These are phyloP conservation scores for Lumbricus terrestris DNA, from an alignment of 2,888 invertebrate species.

Conservation along the genomic window DNA sequence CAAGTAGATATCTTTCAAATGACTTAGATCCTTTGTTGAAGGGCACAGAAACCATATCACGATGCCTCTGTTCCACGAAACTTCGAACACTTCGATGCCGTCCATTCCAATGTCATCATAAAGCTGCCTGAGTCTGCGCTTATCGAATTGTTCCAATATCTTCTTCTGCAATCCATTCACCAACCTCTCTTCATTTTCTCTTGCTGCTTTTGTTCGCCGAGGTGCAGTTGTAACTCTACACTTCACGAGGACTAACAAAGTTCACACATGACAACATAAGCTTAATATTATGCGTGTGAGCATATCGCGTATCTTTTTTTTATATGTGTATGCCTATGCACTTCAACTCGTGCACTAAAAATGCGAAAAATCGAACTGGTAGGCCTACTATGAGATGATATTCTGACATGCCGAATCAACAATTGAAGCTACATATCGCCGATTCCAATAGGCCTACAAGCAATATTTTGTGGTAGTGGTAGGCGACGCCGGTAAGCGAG, in stretches of 20 bases:
- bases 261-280: too few relatives aligned
- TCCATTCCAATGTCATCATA: background rate
- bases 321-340: too few relatives aligned
- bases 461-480: too few relatives aligned
- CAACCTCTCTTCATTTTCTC: background rate
- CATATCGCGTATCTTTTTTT: too few relatives aligned
- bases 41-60: background rate
- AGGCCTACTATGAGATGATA: too few relatives aligned
- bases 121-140: background rate
- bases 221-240: background rate
- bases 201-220: background rate
- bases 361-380: too few relatives aligned
- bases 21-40: background rate
- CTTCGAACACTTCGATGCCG: background rate
- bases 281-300: background rate
- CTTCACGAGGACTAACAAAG: background rate
- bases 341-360: too few relatives aligned
- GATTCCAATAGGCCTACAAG: too few relatives aligned
- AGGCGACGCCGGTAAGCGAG: too few relatives aligned
- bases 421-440: too few relatives aligned
- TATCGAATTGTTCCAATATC: background rate
- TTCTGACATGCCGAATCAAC: too few relatives aligned
- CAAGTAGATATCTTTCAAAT: background rate
- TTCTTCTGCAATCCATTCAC: background rate
- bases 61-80: background rate